Evolutionary conservation across 2,113 vertebrate species (phyloP), one percentile per base, ranked within the genome.

Genomic region (Trematocara stigmaticum): DNA sequence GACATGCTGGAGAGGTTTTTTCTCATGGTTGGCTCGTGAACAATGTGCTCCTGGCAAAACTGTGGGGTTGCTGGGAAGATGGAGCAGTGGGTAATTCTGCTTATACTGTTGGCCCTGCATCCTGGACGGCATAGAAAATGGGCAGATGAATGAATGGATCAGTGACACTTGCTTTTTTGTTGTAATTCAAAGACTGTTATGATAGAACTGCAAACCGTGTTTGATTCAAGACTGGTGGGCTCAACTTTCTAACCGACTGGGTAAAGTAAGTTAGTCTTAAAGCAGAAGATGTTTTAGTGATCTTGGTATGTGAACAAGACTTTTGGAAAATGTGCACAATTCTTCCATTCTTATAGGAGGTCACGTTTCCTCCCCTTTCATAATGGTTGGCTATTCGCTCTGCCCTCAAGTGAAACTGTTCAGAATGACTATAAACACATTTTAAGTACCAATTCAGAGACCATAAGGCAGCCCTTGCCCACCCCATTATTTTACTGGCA

Each of bases 371-470:
- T 2, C 4, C 35, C 61, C 10, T 7, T 12, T 69, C 16, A 38
- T 13, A 7, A 18, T 2, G 5, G n/a, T 15, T 20, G 7, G 47
- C 10, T 52, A 9, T 35, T 6, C 0, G 1, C 26, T 76, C 26
- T 51, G 45, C 71, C 49, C 51, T 42, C 6, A 9, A 80, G 8
- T 5, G 4, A 38, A 42, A 31, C 69, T 55, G 45, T 38, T 9
- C 12, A 53, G 20, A 78, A 40, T 4, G 7, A 66, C 66, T n/a
- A 47, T 55, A 55, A 78, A 53, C 45, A 59, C 34, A 26, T 83
- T 59, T 55, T 66, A 55, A 64, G 56, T 6, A 66, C 69, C 64
- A 78, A 49, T 82, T 78, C 56, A 35, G 47, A 66, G 56, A 35
- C 56, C 38, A 66, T 78, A 55, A 45, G 61, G 81, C 18, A 55